These are phyloP conservation scores for Sesia apiformis DNA, from an alignment of 2,888 invertebrate genomes.

Conservation along the genomic window DNA sequence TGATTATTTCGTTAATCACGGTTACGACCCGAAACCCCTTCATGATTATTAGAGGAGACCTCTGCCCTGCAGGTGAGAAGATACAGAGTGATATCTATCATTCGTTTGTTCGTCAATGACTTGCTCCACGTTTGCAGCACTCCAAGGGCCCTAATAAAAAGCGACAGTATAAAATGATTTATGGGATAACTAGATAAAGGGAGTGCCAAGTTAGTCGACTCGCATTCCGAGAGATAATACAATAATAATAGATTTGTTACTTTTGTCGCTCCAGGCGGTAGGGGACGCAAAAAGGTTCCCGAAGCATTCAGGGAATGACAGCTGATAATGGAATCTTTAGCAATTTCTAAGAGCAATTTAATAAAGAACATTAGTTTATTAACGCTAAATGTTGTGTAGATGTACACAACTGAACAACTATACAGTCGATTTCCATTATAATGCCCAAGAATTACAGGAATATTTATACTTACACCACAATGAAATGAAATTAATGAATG, in stretches of 20 bases:
- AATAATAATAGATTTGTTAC: conserved; percentile 57
- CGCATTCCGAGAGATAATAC: conserved; percentile 29
- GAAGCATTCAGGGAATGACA: neutral
- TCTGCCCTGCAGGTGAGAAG: neutral
- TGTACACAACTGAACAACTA: too few species aligned
- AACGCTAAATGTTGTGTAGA: too few species aligned
- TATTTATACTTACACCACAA: too few species aligned
- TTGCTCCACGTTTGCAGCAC: conserved; percentile 20
- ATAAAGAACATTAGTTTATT: too few species aligned
- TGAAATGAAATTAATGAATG: too few species aligned
- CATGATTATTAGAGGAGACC: too few species aligned
- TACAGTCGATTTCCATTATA: too few species aligned
- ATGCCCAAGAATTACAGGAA: too few species aligned
- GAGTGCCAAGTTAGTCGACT: conserved; percentile 44
- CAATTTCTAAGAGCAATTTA: neutral
- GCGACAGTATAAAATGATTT: conserved; percentile 62
- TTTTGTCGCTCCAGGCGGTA: conserved; percentile 20
- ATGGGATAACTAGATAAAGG: conserved; percentile 58
- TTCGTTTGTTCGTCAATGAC: neutral
- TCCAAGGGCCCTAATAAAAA: conserved; percentile 54
- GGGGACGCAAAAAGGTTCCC: conserved; percentile 11
- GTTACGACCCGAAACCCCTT: too few species aligned
- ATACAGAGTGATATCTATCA: neutral
- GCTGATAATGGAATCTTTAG: neutral
- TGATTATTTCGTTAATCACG: too few species aligned